These are phyloP conservation scores for Eufriesea mexicana DNA, from an alignment of 1,140 invertebrate species.

Conservation along the genomic window DNA sequence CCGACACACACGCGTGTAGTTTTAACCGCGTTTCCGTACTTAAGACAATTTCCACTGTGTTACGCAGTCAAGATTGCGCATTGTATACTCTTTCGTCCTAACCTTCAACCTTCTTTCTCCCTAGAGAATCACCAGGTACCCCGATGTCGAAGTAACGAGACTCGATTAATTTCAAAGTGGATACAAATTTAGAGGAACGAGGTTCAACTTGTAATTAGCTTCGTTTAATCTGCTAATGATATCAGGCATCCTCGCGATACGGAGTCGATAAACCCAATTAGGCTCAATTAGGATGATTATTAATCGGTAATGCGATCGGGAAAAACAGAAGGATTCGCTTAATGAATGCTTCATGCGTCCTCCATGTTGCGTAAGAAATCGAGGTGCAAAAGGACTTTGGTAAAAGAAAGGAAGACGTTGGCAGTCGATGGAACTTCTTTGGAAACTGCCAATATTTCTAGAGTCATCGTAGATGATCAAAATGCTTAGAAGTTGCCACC, in stretches of 20 bases:
- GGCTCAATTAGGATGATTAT: conserved; percentile 35
- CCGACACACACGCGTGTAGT: not conserved
- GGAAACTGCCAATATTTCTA: too few species aligned
- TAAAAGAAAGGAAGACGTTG: not conserved
- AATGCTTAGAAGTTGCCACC: too few species aligned
- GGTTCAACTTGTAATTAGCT: not conserved
- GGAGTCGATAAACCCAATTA: conserved; percentile 21
- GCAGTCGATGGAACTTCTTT: too few species aligned
- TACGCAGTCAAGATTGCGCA: conserved; percentile 54
- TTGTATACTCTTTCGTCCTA: conserved; percentile 71
- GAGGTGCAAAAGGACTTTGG: not conserved
- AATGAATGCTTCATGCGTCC: not conserved
- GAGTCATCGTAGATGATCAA: too few species aligned
- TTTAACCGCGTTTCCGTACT: conserved; percentile 25
- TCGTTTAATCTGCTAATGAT: too few species aligned
- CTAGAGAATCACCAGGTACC: not conserved
- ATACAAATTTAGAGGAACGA: not conserved
- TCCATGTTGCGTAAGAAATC: not conserved
- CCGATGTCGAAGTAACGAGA: too few species aligned
- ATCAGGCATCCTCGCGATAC: not conserved
- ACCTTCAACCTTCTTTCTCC: conserved; percentile 81
- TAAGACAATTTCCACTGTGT: conserved; percentile 45
- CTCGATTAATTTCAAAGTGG: not conserved
- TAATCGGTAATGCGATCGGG: conserved; percentile 5
- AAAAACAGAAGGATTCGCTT: not conserved